Conservation (phyloP, 2,113 vertebrate genomes). For the Pontoporia blainvillei region DNA sequence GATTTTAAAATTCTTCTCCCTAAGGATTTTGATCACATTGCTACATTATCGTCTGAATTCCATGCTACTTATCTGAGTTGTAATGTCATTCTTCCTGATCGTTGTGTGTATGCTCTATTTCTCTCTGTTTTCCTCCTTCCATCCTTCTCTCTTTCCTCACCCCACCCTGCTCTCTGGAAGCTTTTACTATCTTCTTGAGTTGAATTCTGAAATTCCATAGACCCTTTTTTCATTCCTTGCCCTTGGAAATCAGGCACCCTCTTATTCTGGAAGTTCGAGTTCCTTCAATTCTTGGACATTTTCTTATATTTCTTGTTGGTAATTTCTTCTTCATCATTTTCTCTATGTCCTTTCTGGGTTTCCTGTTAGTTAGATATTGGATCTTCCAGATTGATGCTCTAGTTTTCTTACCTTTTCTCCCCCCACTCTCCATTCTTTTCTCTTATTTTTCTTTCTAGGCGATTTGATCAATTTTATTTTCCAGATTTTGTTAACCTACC, state of each 20-base stretch:
- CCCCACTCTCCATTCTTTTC: not conserved
- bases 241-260: not conserved
- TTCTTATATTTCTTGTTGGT: not conserved
- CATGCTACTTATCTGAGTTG: not conserved
- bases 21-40: not conserved
- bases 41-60: not conserved
- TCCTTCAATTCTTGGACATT: not conserved
- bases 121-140: not conserved
- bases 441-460: not conserved
- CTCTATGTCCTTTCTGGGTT: not conserved
- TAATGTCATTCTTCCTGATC: not conserved
- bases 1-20: not conserved
- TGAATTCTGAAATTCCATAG: not conserved
- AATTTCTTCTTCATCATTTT: not conserved
- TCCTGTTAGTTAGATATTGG: not conserved
- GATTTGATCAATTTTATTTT: not conserved
- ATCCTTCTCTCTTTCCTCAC: not conserved
- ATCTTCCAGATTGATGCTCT: not conserved
- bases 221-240: not conserved
- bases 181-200: not conserved
- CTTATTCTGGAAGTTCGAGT: not conserved
- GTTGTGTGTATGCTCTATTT: not conserved
- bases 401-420: not conserved
- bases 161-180: not conserved
- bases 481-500: not conserved